phyloP scores from a whole-genome alignment of 2,888 invertebrate genomes.

The Choreutis nemorana region DNA sequence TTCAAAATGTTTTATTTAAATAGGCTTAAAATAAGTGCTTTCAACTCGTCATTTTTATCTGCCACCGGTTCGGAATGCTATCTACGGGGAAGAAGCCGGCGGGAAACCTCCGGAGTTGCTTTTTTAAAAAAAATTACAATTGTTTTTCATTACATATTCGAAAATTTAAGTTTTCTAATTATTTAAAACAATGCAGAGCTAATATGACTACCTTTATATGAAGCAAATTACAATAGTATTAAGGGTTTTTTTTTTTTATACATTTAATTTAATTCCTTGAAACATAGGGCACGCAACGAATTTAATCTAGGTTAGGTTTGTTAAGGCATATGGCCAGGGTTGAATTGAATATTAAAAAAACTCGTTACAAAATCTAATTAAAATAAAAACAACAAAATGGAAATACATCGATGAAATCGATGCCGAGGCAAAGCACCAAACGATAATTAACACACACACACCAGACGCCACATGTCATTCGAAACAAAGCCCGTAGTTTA shows the following conservation, averaged over 20 bases:
- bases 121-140: too few relatives aligned
- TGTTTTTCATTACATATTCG: too few relatives aligned
- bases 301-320: conserved; percentile 1
- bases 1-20: too few relatives aligned
- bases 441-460: conserved; percentile 45
- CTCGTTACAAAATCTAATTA: conserved; percentile 8
- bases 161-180: too few relatives aligned
- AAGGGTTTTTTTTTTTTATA: not conserved
- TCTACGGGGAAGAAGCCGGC: too few relatives aligned
- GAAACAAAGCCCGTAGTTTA: conserved; percentile 50
- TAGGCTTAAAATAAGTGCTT: too few relatives aligned
- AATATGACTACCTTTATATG: too few relatives aligned
- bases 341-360: conserved; percentile 3
- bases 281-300: conserved; percentile 4
- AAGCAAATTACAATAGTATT: too few relatives aligned
- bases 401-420: conserved; percentile 21
- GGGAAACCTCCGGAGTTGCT: too few relatives aligned
- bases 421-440: conserved; percentile 28
- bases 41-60: too few relatives aligned
- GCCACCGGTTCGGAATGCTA: too few relatives aligned
- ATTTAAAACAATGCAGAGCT: too few relatives aligned
- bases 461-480: conserved; percentile 57
- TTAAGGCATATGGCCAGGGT: not conserved
- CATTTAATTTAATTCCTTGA: not conserved
- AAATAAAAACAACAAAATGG: conserved; percentile 4